Conservation (phyloP, 2,888 invertebrate species). For the Trissolcus japonicus region DNA sequence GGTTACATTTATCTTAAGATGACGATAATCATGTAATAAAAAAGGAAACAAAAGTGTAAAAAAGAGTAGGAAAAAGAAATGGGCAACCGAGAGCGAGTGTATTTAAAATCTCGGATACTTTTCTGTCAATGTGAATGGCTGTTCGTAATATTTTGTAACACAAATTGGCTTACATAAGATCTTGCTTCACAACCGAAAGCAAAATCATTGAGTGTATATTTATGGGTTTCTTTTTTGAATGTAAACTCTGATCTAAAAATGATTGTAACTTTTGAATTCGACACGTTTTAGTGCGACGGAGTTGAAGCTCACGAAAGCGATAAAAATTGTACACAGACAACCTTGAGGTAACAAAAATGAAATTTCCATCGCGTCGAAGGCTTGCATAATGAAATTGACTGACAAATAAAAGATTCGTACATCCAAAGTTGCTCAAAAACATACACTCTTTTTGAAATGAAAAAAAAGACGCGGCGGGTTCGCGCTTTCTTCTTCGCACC, state of each 20-base stretch:
- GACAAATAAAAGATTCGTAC: too few relatives aligned
- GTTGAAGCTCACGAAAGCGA: too few relatives aligned
- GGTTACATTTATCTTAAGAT: too few relatives aligned
- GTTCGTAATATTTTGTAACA: conserved; percentile 23
- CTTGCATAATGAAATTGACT: too few relatives aligned
- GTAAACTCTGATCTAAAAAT: conserved; percentile 14
- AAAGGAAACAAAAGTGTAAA: neutral
- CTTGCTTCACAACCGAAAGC: conserved; percentile 27
- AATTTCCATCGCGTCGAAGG: too few relatives aligned
- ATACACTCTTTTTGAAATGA: too few relatives aligned
- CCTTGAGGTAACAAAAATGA: too few relatives aligned
- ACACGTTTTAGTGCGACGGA: neutral
- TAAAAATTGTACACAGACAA: too few relatives aligned
- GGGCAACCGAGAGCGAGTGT: neutral
- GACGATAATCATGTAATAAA: too few relatives aligned
- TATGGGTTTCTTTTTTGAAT: conserved; percentile 12
- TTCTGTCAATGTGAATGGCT: neutral
- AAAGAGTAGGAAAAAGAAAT: too few relatives aligned
- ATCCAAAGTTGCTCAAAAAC: too few relatives aligned
- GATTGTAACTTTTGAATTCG: neutral
- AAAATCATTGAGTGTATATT: conserved; percentile 22
- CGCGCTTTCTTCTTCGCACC: neutral
- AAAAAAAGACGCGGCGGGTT: conserved; percentile 17
- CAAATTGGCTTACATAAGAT: conserved; percentile 27
- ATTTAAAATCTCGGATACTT: conserved; percentile 3